Evolutionary conservation across 2,888 invertebrate species (phyloP), one percentile per base, ranked within the genome.

Genomic region (Tolmerus cingulatus): DNA sequence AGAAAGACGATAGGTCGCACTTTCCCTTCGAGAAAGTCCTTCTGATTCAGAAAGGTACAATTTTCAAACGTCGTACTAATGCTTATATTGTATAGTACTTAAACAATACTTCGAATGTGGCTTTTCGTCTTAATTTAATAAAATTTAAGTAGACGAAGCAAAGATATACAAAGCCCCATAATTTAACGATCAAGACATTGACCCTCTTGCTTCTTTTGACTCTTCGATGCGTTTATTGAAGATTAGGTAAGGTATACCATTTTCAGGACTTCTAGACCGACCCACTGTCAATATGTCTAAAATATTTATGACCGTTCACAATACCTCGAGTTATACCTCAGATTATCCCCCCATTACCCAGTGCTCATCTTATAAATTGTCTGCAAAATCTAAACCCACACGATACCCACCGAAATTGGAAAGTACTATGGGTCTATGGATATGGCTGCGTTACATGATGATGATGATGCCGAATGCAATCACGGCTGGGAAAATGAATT

Each of bases 301-400:
- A 66, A 66, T 34, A 34, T 66, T 66, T 66, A 66, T 66, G 9
- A 23, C 7, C n/a, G n/a, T 9, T 23, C 23, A 57, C 57, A 23
- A 57, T 57, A 57, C 57, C 19, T 23, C 8, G 57, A 9, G 19
- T 2, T 57, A 19, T 19, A 57, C 23, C 57, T 57, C 12, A 23
- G 3, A 55, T 55, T 55, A 19, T 19, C 34, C 16, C n/a, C 55
- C 55, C 55, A 5, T 74, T 74, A 27, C 12, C 74, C 30, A 12
- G 23, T 78, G 78, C 40, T 43, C 43, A 43, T 37, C 19, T 46
- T 46, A 12, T 46, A 43, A 79, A 79, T 51, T 79, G 51, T 7
- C 46, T 79, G 51, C 79, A 46, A 79, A 51, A 51, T 66, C 23
- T 37, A 82, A 40, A 8, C 82, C 82, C 82, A 82, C 82, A 57